phyloP scores from a whole-genome alignment of 2,888 invertebrate genomes.

The Platycnemis pennipes region DNA sequence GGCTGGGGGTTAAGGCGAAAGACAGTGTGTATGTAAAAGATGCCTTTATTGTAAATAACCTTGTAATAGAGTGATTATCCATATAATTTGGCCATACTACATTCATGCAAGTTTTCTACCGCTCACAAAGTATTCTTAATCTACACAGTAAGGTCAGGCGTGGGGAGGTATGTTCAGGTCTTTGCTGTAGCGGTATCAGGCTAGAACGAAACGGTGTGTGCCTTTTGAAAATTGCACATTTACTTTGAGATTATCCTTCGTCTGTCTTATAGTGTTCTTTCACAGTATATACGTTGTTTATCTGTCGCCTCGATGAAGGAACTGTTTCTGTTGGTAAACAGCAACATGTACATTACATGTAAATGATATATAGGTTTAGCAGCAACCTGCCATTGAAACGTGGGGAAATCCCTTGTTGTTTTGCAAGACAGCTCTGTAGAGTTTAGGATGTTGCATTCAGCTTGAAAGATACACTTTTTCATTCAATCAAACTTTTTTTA shows the following conservation, averaged over 20 bases:
- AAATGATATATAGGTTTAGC: conserved; percentile 41
- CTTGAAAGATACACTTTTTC: conserved; percentile 65
- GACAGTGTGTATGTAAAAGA: background rate
- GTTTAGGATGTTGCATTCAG: conserved; percentile 68
- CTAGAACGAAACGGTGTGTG: conserved; percentile 64
- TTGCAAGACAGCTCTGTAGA: conserved; percentile 62
- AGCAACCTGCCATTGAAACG: conserved; percentile 40
- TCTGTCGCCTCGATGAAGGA: conserved; percentile 36
- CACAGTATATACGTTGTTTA: conserved; percentile 58
- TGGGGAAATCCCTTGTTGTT: conserved; percentile 28
- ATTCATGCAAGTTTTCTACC: conserved; percentile 59
- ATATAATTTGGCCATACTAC: conserved; percentile 59
- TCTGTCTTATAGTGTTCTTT: conserved; percentile 51
- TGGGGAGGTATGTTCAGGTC: conserved; percentile 51
- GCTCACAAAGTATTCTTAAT: conserved; percentile 60
- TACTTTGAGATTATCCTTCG: conserved; percentile 49
- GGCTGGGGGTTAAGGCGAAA: background rate
- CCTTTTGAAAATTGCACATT: conserved; percentile 50
- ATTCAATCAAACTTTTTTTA: conserved; percentile 55
- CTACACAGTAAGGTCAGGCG: conserved; percentile 57
- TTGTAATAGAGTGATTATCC: conserved; percentile 37
- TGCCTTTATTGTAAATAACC: background rate
- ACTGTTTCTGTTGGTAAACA: conserved; percentile 58
- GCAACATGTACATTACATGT: conserved; percentile 59
- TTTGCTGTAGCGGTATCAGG: conserved; percentile 66